Evolutionary conservation across 2,797 vertebrate genomes (phyloP).

Genomic region (Silurus aristotelis): DNA sequence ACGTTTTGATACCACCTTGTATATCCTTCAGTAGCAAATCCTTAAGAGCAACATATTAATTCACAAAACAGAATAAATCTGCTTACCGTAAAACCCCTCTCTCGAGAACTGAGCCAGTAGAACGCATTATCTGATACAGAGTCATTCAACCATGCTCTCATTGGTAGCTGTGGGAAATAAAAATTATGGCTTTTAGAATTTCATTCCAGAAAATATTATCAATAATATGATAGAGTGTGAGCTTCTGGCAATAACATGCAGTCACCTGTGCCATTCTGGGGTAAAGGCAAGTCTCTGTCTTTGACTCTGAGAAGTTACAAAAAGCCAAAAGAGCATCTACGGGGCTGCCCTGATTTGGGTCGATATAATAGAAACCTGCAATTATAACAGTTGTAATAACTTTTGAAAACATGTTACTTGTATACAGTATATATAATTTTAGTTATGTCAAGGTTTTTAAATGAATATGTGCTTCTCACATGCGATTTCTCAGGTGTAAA

Average conservation of each 20-base stretch:
- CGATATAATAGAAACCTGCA: constrained; percentile 88
- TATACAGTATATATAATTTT: too few relatives aligned
- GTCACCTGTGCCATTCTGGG: constrained; percentile 77
- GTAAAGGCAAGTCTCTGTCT: constrained; percentile 83
- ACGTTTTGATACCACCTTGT: too few relatives aligned
- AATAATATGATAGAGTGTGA: neutral
- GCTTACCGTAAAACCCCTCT: constrained; percentile 77
- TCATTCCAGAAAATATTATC: constrained; percentile 15
- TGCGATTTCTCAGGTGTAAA: neutral
- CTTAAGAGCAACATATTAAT: neutral
- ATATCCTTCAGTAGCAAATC: neutral
- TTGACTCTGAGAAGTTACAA: constrained; percentile 81
- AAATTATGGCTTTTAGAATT: constrained; percentile 4
- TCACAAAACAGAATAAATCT: neutral
- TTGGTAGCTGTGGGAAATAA: constrained; percentile 72
- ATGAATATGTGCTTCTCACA: neutral
- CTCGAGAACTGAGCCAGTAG: constrained; percentile 83
- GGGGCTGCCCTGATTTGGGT: constrained; percentile 89
- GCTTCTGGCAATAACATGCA: neutral
- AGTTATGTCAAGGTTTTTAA: neutral
- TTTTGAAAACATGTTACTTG: neutral
- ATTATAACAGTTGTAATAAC: constrained; percentile 32
- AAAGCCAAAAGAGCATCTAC: constrained; percentile 81
- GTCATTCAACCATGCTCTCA: constrained; percentile 82
- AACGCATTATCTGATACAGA: constrained; percentile 70